phyloP scores from a whole-genome alignment of 2,113 vertebrate species.

The Hyperopisus bebe region DNA sequence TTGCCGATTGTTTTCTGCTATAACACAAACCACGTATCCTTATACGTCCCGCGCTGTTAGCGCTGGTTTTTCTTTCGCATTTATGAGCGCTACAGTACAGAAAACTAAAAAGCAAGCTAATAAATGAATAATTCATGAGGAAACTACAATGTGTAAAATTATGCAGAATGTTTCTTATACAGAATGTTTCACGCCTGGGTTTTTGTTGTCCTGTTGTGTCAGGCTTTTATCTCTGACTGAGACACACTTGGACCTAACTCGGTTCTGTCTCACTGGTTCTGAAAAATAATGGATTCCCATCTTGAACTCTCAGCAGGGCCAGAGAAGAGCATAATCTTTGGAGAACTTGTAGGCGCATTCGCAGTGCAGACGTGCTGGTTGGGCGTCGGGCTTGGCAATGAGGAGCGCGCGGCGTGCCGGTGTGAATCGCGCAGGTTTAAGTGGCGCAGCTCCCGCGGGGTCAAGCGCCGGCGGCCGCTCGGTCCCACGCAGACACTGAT shows the following conservation, averaged over 20 bases:
- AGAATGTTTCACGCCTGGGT: background rate
- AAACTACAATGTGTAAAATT: background rate
- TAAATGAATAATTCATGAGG: background rate
- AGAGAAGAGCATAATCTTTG: background rate
- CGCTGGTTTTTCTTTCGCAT: background rate
- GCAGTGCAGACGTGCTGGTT: background rate
- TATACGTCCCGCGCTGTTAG: background rate
- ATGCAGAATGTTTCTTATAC: slow-evolving; percentile 1
- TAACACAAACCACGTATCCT: background rate
- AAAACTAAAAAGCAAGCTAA: background rate
- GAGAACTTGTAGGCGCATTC: background rate
- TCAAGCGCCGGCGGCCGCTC: background rate
- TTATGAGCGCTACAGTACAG: background rate
- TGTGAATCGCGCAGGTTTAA: background rate
- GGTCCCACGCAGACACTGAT: background rate
- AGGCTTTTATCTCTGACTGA: background rate
- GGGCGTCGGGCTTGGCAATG: background rate
- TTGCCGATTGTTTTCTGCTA: background rate
- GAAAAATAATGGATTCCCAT: background rate
- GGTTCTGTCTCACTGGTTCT: slow-evolving; percentile 8
- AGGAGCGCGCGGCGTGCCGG: background rate
- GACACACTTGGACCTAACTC: background rate
- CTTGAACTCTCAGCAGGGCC: background rate
- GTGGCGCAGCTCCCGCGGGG: background rate
- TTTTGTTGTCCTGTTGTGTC: background rate